These are phyloP conservation scores for Hydropotes inermis DNA, from an alignment of 2,113 vertebrate species.

Conservation along the genomic window DNA sequence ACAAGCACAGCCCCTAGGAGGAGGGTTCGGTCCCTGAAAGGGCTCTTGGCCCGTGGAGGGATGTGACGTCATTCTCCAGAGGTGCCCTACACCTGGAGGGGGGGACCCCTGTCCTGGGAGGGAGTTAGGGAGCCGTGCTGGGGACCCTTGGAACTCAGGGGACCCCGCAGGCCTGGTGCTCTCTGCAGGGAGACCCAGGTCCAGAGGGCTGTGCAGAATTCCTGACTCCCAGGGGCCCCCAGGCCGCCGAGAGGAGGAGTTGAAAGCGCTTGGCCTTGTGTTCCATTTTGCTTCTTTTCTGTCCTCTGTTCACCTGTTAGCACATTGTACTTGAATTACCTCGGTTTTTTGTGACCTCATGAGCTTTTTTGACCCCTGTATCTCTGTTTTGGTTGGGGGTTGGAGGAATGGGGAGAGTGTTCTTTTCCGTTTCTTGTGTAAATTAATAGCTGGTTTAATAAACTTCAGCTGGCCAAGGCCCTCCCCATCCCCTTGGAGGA, in stretches of 20 bases:
- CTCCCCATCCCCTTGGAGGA: neutral
- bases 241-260: neutral
- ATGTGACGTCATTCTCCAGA: neutral
- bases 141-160: neutral
- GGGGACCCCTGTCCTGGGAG: neutral
- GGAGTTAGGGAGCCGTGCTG: neutral
- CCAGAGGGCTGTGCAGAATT: neutral
- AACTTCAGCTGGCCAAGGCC: neutral
- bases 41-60: neutral
- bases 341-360: constrained; percentile 97
- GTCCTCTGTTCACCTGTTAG: constrained; percentile 75
- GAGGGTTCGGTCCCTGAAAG: neutral
- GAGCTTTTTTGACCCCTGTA: constrained; percentile 84
- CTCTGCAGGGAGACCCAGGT: neutral
- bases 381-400: constrained; percentile 78
- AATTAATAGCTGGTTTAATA: constrained; percentile 37
- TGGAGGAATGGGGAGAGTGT: constrained; percentile 47
- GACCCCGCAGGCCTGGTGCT: neutral
- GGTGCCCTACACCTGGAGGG: neutral
- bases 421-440: constrained; percentile 57
- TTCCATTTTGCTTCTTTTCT: constrained; percentile 63
- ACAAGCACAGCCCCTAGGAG: neutral
- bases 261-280: constrained; percentile 50
- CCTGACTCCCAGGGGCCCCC: neutral
- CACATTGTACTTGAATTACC: constrained; percentile 99